Base-by-base conservation (phyloP, 2,113 vertebrate species). In the Platanista minor region DNA sequence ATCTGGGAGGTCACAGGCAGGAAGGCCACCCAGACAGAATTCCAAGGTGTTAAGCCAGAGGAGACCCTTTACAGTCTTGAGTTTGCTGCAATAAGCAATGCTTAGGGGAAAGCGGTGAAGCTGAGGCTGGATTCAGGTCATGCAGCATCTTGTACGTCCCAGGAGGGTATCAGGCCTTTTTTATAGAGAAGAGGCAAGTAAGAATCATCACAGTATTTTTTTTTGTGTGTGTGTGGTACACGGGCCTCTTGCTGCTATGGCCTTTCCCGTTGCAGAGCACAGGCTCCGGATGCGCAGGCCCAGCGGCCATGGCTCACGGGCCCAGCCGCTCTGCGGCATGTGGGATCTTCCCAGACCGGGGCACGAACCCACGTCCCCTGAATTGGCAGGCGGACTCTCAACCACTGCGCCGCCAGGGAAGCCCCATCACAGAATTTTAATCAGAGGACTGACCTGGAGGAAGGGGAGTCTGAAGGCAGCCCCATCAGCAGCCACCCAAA, bases 401-500 rank as follows among this genome's bases (percentile, higher is more conserved):
- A n/a, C n/a, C n/a, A n/a, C n/a, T n/a, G n/a, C n/a, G n/a, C n/a
- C n/a, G n/a, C n/a, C n/a, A n/a, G n/a, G n/a, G n/a, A n/a, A n/a
- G n/a, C n/a, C n/a, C n/a, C 8, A 8, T 33, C 36, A 25, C 6
- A 27, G 1, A 43, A 9, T 17, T 41, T 64, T 75, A 89, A 27
- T 36, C 20, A 39, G 41, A n/a, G 18, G 8, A 59, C 10, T 14
- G 49, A 39, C 14, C 2, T 15, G 9, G 25, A 46, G 39, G 29
- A 12, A 20, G 29, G 11, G 14, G 1, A 2, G 2, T 39, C 25
- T 52, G 6, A 3, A 41, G 13, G 7, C 15, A 41, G 25, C 0
- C 8, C 2, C 12, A 39, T 33, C 23, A 4, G 27, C 0, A 0
- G 3, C 33, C 72, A 43, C 33, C 3, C 54, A 17, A 46, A 43